Percentiles rank a stretch among this genome's conserved stretches.
Evolutionary conservation across 2,888 invertebrate genomes (phyloP).

Genomic region (Agrochola litura): DNA sequence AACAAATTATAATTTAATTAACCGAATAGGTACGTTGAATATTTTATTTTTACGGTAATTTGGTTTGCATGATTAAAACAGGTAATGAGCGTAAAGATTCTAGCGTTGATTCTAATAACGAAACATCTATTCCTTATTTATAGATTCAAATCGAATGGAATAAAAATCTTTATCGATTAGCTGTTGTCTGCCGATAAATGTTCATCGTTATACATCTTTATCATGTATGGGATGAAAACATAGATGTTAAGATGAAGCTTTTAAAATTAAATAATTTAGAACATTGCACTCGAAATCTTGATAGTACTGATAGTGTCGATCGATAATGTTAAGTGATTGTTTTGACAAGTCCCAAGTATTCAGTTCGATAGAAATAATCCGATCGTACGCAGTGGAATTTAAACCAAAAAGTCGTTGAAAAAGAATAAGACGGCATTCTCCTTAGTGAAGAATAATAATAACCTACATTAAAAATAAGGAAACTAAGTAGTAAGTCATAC

Average conservation of each 20-base stretch:
- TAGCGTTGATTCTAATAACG: neutral
- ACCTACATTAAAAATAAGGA: slow-evolving; percentile 1
- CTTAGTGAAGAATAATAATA: neutral
- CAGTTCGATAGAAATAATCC: neutral
- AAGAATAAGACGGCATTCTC: neutral
- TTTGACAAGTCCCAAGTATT: neutral
- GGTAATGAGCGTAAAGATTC: slow-evolving; percentile 16
- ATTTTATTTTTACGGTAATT: slow-evolving; percentile 20
- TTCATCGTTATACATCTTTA: neutral
- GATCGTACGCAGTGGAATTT: neutral
- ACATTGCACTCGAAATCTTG: neutral
- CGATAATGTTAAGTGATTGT: neutral
- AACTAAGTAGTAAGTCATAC: neutral
- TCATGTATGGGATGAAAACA: neutral
- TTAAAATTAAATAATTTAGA: neutral
- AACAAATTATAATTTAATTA: slow-evolving; percentile 12
- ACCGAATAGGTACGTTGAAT: slow-evolving; percentile 11
- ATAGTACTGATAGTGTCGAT: neutral
- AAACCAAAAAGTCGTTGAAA: neutral
- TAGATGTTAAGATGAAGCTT: neutral
- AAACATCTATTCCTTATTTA: neutral
- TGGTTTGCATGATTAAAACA: slow-evolving; percentile 23
- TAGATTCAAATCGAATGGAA: neutral
- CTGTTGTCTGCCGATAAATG: neutral
- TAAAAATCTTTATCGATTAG: neutral